phyloP scores from a whole-genome alignment of 1,140 invertebrate genomes.

The Papilio xuthus region DNA sequence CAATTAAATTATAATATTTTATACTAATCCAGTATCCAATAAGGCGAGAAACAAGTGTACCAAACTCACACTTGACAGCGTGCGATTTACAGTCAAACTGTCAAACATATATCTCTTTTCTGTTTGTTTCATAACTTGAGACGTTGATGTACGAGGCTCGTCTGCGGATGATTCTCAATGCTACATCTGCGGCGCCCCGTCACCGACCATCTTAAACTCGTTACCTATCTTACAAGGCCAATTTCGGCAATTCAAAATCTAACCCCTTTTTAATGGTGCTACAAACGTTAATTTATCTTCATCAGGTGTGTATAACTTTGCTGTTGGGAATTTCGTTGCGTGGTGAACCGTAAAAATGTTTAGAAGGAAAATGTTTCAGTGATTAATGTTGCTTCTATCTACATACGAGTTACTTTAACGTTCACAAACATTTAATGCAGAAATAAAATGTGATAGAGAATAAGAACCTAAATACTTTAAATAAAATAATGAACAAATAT shows the following conservation, averaged over 20 bases:
- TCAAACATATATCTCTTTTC: conserved; percentile 69
- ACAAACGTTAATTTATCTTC: conserved; percentile 38
- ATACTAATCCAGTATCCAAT: neutral
- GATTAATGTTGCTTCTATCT: conserved; percentile 29
- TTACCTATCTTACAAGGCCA: conserved; percentile 56
- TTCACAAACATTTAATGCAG: neutral
- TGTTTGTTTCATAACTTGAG: conserved; percentile 71
- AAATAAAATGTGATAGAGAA: neutral
- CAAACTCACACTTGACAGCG: neutral
- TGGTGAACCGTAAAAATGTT: conserved; percentile 31
- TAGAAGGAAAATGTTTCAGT: conserved; percentile 11
- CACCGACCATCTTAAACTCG: conserved; percentile 72
- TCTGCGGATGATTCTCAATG: conserved; percentile 55
- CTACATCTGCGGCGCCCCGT: conserved; percentile 69
- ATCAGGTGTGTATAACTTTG: conserved; percentile 26
- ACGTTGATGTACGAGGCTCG: conserved; percentile 71
- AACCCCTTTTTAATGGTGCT: conserved; percentile 48
- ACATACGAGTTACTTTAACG: neutral
- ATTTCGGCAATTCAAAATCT: conserved; percentile 62
- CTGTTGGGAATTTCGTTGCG: neutral
- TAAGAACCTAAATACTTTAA: neutral
- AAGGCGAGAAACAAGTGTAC: conserved; percentile 1
- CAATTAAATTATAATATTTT: neutral
- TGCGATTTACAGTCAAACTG: conserved; percentile 55
- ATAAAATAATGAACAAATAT: neutral